Base-by-base conservation (phyloP, 1,140 invertebrate genomes). In the Aphelinus certus region DNA sequence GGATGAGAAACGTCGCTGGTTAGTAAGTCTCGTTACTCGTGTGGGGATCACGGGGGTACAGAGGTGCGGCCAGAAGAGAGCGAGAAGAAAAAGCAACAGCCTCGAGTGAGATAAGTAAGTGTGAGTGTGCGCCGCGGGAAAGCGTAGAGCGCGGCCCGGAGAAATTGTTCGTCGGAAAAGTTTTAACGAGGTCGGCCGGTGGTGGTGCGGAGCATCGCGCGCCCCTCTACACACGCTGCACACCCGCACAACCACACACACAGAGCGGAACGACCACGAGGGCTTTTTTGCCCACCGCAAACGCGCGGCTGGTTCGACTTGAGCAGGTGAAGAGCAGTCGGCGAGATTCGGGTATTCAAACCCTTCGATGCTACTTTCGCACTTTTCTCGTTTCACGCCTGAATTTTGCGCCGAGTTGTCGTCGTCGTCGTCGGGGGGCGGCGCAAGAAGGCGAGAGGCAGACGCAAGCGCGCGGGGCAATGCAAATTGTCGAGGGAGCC, bases 381-480 rank as follows among this genome's bases (percentile, higher is more conserved):
- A 77, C 79, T 79, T 78, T 79, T 78, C 77, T 82, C 76, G 72
- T 77, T 73, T 77, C 76, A 71, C 76, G 71, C 63, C 68, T 77
- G 76, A 77, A 77, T 77, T 61, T 77, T 65, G 26, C 69, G 62
- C 55, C 56, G 43, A 65, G 53, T 53, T 49, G 6, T 26, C 26
- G 26, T 26, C 26, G 26, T 26, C 26, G 26, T 26, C 26, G 26
- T 26, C 26, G 26, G 26, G 26, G 26, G 26, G 26, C 26, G 63
- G 26, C 9, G 58, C 48, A 66, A 60, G 56, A 46, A 69, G 55
- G 64, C 55, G 46, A 64, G 76, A 10, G n/a, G 57, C 26, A 5
- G 53, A 70, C 57, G 42, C 51, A 65, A n/a, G 56, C 46, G 57
- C 26, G 61, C n/a, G 9, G 42, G 56, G 5, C 51, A 62, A 72